Conservation (phyloP, 2,113 vertebrate genomes). For the Ctenodactylus gundi region DNA sequence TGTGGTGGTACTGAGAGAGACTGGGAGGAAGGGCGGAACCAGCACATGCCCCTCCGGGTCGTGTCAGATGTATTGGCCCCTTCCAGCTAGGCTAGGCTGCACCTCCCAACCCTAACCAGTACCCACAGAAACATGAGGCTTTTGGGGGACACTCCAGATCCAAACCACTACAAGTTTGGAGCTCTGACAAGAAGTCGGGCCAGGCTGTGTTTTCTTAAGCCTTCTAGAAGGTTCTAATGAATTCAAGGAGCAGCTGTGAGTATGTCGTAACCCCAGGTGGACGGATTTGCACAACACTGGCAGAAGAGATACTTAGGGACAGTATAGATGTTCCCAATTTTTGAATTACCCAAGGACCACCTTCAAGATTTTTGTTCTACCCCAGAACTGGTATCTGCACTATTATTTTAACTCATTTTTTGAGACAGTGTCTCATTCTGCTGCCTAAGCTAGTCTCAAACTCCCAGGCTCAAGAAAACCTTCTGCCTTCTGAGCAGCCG, state of each 20-base stretch:
- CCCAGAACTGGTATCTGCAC: neutral
- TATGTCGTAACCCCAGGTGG: neutral
- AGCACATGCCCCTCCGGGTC: no score
- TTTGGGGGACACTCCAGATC: no score
- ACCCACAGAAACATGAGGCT: no score
- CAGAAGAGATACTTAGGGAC: neutral
- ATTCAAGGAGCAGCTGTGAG: neutral
- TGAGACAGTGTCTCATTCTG: neutral
- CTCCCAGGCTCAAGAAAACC: neutral
- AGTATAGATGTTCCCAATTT: neutral
- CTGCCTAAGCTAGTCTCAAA: neutral
- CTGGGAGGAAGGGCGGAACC: no score
- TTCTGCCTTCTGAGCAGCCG: neutral
- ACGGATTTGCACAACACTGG: neutral
- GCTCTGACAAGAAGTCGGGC: neutral
- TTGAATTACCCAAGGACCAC: neutral
- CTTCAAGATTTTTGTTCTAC: neutral
- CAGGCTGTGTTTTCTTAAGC: neutral
- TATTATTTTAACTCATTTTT: neutral
- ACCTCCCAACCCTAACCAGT: no score
- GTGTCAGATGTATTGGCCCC: no score
- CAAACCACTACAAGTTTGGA: no score
- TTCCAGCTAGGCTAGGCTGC: no score
- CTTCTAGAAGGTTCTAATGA: neutral
- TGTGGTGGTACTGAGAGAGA: no score